phyloP scores from a whole-genome alignment of 2,888 invertebrate species.

The Stenchaetothrips biformis region DNA sequence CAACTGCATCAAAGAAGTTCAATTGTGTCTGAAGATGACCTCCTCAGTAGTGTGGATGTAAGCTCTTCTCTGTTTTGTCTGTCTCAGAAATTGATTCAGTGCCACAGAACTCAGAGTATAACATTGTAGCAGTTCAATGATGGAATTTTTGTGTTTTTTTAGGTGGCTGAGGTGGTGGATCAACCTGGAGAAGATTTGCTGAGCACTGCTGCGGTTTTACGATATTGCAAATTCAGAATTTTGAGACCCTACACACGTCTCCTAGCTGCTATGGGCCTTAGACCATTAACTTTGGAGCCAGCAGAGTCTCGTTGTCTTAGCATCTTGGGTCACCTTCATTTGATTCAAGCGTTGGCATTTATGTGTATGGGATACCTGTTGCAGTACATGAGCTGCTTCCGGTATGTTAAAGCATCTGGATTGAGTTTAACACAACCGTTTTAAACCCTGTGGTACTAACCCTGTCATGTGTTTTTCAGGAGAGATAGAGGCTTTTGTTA shows the following conservation, averaged over 20 bases:
- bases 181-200: constrained; percentile 61
- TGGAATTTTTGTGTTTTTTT: constrained; percentile 31
- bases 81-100: constrained; percentile 12
- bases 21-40: constrained; percentile 8
- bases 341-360: constrained; percentile 59
- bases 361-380: constrained; percentile 68
- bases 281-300: constrained; percentile 60
- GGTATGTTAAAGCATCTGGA: constrained; percentile 40
- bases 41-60: constrained; percentile 51
- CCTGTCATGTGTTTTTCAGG: constrained; percentile 3
- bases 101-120: background rate
- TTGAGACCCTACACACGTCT: constrained; percentile 70
- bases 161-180: constrained; percentile 68
- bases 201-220: constrained; percentile 72
- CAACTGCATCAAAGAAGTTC: background rate
- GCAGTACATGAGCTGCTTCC: constrained; percentile 73
- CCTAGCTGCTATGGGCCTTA: constrained; percentile 67
- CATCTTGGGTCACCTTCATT: constrained; percentile 63
- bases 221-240: constrained; percentile 78
- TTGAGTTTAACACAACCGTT: background rate
- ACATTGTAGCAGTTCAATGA: too few relatives aligned
- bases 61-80: constrained; percentile 41
- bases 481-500: constrained; percentile 69
- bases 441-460: too few relatives aligned
- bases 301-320: constrained; percentile 57